A percentile compares a stretch with the other conserved stretches of the same genome.
These are phyloP conservation scores for Eupeodes latifasciatus DNA, from an alignment of 2,888 invertebrate genomes.

Conservation along the genomic window DNA sequence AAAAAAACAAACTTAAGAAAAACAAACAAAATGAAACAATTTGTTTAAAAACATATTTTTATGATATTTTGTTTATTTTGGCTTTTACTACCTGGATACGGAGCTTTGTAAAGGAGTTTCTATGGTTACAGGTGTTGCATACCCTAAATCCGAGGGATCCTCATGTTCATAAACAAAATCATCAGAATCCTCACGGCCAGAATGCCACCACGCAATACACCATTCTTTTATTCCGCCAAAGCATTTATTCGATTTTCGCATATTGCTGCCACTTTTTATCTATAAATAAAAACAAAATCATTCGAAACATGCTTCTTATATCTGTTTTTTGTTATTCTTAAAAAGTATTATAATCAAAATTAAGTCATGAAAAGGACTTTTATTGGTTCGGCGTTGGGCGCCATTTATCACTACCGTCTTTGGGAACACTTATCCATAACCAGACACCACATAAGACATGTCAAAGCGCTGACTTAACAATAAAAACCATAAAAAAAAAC, in stretches of 20 bases:
- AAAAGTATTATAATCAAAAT: neutral
- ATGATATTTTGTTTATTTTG: slow-evolving; percentile 72
- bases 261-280: slow-evolving; percentile 83
- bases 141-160: slow-evolving; percentile 90
- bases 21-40: slow-evolving; percentile 42
- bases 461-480: slow-evolving; percentile 36
- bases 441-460: neutral
- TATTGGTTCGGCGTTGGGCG: slow-evolving; percentile 31
- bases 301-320: neutral
- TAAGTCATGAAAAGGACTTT: slow-evolving; percentile 45
- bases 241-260: slow-evolving; percentile 82
- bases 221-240: slow-evolving; percentile 87
- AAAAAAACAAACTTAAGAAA: slow-evolving; percentile 21
- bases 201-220: slow-evolving; percentile 97
- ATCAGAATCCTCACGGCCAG: slow-evolving; percentile 92
- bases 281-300: slow-evolving; percentile 62
- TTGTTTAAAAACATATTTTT: neutral
- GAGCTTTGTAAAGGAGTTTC: slow-evolving; percentile 95
- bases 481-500: slow-evolving; percentile 12
- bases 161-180: slow-evolving; percentile 90
- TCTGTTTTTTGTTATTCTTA: neutral
- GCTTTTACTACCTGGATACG: slow-evolving; percentile 88
- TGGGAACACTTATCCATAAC: slow-evolving; percentile 28
- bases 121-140: slow-evolving; percentile 92
- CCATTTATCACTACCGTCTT: slow-evolving; percentile 40